Conservation (phyloP, 2,113 vertebrate genomes). For the human region DNA sequence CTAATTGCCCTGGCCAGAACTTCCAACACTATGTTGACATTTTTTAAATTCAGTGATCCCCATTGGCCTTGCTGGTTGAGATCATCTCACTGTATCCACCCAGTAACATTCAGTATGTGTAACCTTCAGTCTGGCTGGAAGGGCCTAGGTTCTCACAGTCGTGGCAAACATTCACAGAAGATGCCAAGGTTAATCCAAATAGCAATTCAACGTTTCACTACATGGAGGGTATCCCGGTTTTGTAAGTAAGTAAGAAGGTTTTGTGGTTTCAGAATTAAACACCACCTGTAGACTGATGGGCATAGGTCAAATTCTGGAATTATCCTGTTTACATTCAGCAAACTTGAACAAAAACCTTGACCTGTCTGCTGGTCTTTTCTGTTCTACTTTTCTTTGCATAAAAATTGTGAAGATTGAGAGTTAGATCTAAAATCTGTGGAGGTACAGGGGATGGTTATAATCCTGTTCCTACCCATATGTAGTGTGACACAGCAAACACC, state of each 20-base stretch:
- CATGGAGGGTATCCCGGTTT: background rate
- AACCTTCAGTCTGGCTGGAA: background rate
- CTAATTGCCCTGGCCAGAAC: too few relatives aligned
- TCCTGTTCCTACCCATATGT: background rate
- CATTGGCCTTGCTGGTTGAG: background rate
- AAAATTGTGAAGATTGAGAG: background rate
- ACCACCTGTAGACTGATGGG: background rate
- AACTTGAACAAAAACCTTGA: background rate
- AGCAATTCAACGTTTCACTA: background rate
- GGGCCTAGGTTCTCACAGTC: background rate
- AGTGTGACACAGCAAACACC: background rate
- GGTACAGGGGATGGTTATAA: background rate
- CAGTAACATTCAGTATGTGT: background rate
- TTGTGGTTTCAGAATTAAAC: background rate
- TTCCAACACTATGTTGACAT: background rate
- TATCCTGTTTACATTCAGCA: fast-evolving
- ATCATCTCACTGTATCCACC: background rate
- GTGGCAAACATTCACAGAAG: background rate
- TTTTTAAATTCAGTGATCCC: background rate
- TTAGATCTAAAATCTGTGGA: background rate
- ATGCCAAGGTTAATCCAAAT: background rate
- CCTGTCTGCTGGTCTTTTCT: background rate
- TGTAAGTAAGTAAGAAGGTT: background rate
- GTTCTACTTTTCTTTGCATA: background rate
- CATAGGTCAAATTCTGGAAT: background rate